phyloP scores from a whole-genome alignment of 2,888 invertebrate genomes.

The Dyspetes luteomarginatus region DNA sequence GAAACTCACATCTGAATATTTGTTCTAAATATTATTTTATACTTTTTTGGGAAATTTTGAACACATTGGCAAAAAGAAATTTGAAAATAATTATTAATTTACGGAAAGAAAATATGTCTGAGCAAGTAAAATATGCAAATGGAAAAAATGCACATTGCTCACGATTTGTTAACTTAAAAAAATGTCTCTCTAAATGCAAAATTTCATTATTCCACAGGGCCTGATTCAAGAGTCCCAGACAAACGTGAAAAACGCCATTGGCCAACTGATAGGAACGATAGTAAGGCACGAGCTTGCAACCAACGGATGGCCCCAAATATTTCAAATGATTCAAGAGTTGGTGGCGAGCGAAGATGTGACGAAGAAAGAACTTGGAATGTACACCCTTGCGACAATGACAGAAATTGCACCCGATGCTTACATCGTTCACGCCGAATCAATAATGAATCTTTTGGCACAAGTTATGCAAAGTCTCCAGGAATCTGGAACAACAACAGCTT shows the following conservation, averaged over 20 bases:
- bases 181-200: neutral
- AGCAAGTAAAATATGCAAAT: no score
- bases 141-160: no score
- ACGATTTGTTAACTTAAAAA: slow-evolving; percentile 71
- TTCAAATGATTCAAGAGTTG: slow-evolving; percentile 86
- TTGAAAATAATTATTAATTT: no score
- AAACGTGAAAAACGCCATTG: slow-evolving; percentile 88
- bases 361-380: slow-evolving; percentile 88
- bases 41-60: no score
- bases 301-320: slow-evolving; percentile 87
- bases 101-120: no score
- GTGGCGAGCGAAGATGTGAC: slow-evolving; percentile 85
- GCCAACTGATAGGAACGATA: slow-evolving; percentile 89
- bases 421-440: slow-evolving; percentile 86
- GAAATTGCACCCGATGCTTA: slow-evolving; percentile 89
- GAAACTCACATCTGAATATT: no score
- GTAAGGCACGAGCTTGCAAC: slow-evolving; percentile 88
- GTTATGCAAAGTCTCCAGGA: slow-evolving; percentile 84
- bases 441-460: slow-evolving; percentile 84
- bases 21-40: no score
- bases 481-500: slow-evolving; percentile 84
- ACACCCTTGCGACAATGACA: slow-evolving; percentile 88
- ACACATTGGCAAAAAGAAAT: no score
- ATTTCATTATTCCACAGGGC: slow-evolving; percentile 80
- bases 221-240: slow-evolving; percentile 87